These are phyloP conservation scores for Polypterus bichir DNA, from an alignment of 2,113 vertebrate species.

Conservation along the genomic window DNA sequence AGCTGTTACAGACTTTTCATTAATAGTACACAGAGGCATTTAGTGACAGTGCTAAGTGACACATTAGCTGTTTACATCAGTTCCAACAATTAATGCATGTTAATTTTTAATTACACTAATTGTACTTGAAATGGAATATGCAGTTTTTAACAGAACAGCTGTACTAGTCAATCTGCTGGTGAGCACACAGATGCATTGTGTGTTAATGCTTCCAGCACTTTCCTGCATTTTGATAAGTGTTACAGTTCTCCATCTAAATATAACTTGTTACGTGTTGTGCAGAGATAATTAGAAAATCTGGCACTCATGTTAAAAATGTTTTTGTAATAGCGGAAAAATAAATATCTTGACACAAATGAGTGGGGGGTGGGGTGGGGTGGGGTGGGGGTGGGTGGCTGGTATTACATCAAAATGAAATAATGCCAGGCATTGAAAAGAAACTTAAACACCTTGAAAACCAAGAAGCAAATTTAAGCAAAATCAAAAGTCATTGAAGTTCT, in stretches of 20 bases:
- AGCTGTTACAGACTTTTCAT: slow-evolving; percentile 62
- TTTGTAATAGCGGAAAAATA: slow-evolving; percentile 3
- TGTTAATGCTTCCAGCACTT: slow-evolving; percentile 50
- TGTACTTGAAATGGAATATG: slow-evolving; percentile 76
- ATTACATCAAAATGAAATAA: no score
- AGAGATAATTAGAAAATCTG: slow-evolving; percentile 40
- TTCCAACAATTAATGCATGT: slow-evolving; percentile 94
- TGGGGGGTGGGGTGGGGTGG: no score
- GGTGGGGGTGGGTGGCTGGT: no score
- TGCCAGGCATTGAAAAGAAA: no score
- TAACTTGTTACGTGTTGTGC: slow-evolving; percentile 34
- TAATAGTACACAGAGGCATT: slow-evolving; percentile 76
- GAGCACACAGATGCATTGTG: slow-evolving; percentile 59
- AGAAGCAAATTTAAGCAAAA: no score
- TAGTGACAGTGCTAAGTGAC: slow-evolving; percentile 76
- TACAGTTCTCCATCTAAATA: slow-evolving; percentile 44
- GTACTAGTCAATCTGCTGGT: slow-evolving; percentile 63
- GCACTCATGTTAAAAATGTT: slow-evolving; percentile 19
- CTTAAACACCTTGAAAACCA: no score
- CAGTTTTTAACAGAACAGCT: slow-evolving; percentile 77
- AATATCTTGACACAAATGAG: neutral
- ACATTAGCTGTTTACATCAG: slow-evolving; percentile 91
- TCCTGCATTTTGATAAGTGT: slow-evolving; percentile 41
- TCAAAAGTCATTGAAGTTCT: no score
- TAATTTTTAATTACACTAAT: slow-evolving; percentile 97